A percentile compares a stretch with the other conserved stretches of the same genome.
Evolutionary conservation across 2,797 vertebrate genomes (phyloP).

Genomic region (Alosa sapidissima): DNA sequence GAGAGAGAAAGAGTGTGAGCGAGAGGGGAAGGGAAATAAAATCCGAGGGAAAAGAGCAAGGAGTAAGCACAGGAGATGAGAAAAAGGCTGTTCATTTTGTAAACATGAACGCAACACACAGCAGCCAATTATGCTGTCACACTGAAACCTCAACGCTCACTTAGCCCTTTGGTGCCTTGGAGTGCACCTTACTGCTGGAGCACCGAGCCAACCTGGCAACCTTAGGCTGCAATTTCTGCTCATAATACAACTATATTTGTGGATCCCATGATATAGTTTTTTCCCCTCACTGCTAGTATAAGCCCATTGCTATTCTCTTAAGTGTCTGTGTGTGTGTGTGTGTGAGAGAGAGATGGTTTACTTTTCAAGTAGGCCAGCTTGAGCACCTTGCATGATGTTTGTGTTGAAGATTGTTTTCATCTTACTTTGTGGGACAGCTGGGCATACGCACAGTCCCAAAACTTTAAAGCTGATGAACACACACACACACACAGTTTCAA

Average conservation of each 20-base stretch:
- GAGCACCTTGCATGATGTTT: not conserved
- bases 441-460: not conserved
- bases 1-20: not conserved
- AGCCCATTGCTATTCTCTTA: not conserved
- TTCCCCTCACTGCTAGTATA: not conserved
- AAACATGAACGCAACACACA: slow-evolving; percentile 46
- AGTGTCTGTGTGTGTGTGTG: slow-evolving; percentile 4
- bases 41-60: slow-evolving; percentile 28
- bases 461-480: too few relatives aligned
- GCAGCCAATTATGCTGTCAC: slow-evolving; percentile 44
- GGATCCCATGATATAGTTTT: slow-evolving; percentile 1
- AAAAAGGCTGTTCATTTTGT: slow-evolving; percentile 40
- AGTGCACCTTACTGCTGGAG: slow-evolving; percentile 21
- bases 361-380: not conserved
- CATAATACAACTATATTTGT: slow-evolving; percentile 24
- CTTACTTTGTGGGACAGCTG: not conserved
- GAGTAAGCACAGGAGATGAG: slow-evolving; percentile 3
- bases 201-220: not conserved
- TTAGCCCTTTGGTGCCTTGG: not conserved
- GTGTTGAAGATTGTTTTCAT: not conserved
- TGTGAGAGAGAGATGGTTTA: not conserved
- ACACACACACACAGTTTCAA: too few relatives aligned
- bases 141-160: slow-evolving; percentile 22
- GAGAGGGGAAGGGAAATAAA: not conserved
- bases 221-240: slow-evolving; percentile 13